phyloP scores from a whole-genome alignment of 2,113 vertebrate species.

The Chaetura pelagica region DNA sequence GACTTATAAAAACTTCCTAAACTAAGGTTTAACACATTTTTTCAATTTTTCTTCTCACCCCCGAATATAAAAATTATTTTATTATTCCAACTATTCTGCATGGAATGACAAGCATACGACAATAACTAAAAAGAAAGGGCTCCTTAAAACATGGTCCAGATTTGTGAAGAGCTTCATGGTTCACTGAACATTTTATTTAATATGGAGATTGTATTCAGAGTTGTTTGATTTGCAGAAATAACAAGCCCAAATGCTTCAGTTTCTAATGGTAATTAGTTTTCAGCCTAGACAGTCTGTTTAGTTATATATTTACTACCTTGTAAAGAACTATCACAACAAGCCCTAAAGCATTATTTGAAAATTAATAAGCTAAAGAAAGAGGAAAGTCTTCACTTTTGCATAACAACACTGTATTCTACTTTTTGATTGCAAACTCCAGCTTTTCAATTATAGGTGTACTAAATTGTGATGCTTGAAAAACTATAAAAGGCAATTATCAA shows the following conservation, averaged over 20 bases:
- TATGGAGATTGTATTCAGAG: conserved; percentile 77
- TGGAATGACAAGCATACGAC: conserved; percentile 19
- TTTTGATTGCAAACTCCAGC: conserved; percentile 83
- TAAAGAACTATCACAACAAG: conserved; percentile 86
- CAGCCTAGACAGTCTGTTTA: conserved; percentile 84
- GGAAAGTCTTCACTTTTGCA: conserved; percentile 81
- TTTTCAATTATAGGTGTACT: conserved; percentile 86
- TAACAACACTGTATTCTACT: conserved; percentile 79
- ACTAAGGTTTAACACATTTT: neutral
- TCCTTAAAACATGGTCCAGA: conserved; percentile 61
- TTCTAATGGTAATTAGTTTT: conserved; percentile 86
- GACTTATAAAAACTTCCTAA: neutral
- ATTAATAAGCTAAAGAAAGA: conserved; percentile 86
- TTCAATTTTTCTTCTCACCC: neutral
- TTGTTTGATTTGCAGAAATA: conserved; percentile 83
- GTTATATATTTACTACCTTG: conserved; percentile 82
- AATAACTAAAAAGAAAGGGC: conserved; percentile 9
- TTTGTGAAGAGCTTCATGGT: conserved; percentile 63
- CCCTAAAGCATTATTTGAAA: conserved; percentile 85
- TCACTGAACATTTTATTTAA: conserved; percentile 74
- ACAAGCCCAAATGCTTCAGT: conserved; percentile 79
- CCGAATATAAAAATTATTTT: neutral
- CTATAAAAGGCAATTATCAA: conserved; percentile 85
- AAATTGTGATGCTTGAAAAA: conserved; percentile 81
- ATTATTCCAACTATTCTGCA: conserved; percentile 41